Conservation (phyloP, 2,888 invertebrate species). For the Brachylomia viminalis region DNA sequence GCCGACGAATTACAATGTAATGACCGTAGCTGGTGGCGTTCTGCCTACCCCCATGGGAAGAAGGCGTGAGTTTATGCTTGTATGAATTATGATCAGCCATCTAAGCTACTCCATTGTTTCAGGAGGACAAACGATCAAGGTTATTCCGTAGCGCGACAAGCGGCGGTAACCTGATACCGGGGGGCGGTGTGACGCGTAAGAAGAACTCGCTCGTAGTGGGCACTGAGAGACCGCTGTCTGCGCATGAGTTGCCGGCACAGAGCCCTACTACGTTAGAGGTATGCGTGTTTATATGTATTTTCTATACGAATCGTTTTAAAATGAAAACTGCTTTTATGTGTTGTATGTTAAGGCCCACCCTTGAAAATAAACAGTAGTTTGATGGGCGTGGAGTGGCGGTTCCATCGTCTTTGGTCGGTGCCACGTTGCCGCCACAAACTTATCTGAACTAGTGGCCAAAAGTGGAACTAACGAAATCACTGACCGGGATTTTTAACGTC, state of each 20-base stretch:
- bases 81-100: neutral
- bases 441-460: too few relatives aligned
- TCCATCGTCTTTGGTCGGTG: too few relatives aligned
- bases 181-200: constrained; percentile 79
- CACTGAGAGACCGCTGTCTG: constrained; percentile 83
- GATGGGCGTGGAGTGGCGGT: too few relatives aligned
- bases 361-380: too few relatives aligned
- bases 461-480: too few relatives aligned
- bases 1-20: neutral
- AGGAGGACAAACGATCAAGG: constrained; percentile 91
- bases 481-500: too few relatives aligned
- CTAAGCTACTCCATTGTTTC: constrained; percentile 2
- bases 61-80: neutral
- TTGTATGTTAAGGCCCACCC: too few relatives aligned
- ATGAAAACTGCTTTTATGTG: too few relatives aligned
- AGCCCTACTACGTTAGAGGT: constrained; percentile 88
- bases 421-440: too few relatives aligned
- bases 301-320: neutral
- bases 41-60: too few relatives aligned
- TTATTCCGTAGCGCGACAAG: constrained; percentile 92
- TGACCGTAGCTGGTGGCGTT: neutral
- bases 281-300: neutral
- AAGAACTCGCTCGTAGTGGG: constrained; percentile 86
- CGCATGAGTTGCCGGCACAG: constrained; percentile 86
- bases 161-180: constrained; percentile 87